Conservation (phyloP, 1,140 invertebrate genomes). For the silkworm (Bombyx mori) region ASM3026992v2 NC_085108.1:4116001-4116500, state of each 20-base stretch:
- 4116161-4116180: slow-evolving; percentile 44
- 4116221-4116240: slow-evolving; percentile 54
- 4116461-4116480: too few relatives aligned
- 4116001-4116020: slow-evolving; percentile 34
- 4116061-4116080: slow-evolving; percentile 29
- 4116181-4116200: slow-evolving; percentile 30
- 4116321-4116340: slow-evolving; percentile 35
- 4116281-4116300: slow-evolving; percentile 53
- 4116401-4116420: too few relatives aligned
- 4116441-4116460: too few relatives aligned
- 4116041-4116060: slow-evolving; percentile 23
- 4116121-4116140: slow-evolving; percentile 33
- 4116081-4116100: slow-evolving; percentile 26
- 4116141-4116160: slow-evolving; percentile 50
- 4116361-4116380: too few relatives aligned
- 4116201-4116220: slow-evolving; percentile 39
- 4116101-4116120: slow-evolving; percentile 31
- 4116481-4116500: too few relatives aligned
- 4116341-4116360: background rate
- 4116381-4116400: too few relatives aligned
- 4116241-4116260: slow-evolving; percentile 57
- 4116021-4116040: slow-evolving; percentile 15
- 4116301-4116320: slow-evolving; percentile 55
- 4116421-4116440: too few relatives aligned
- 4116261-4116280: slow-evolving; percentile 56